These are phyloP conservation scores for Drosophila trichaetosa DNA, from an alignment of 2,888 invertebrate species.

Conservation along the genomic window DNA sequence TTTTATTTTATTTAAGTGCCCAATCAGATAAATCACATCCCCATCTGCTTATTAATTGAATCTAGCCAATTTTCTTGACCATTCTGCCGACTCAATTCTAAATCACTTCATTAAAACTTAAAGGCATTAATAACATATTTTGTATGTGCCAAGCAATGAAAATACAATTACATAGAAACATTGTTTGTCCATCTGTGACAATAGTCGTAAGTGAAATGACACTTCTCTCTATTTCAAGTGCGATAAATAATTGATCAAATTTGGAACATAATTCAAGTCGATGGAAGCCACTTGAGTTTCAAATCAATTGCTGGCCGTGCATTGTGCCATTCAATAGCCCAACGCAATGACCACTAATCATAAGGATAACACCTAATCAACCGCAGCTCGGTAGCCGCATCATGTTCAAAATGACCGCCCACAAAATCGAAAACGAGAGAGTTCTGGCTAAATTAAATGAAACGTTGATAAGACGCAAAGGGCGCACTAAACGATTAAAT, in stretches of 20 bases:
- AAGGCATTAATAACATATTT: background rate
- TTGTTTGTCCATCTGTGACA: constrained; percentile 29
- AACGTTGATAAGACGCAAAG: constrained; percentile 81
- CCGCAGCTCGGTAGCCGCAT: constrained; percentile 61
- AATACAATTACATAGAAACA: constrained; percentile 9
- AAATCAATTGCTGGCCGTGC: constrained; percentile 45
- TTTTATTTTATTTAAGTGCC: background rate
- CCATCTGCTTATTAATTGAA: background rate
- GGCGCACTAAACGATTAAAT: constrained; percentile 81
- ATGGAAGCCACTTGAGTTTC: constrained; percentile 37
- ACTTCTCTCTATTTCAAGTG: constrained; percentile 26
- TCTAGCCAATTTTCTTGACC: background rate
- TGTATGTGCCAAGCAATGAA: background rate
- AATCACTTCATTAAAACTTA: background rate
- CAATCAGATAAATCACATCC: background rate
- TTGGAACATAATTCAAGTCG: constrained; percentile 37
- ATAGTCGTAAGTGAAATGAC: constrained; percentile 13
- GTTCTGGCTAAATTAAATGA: constrained; percentile 76
- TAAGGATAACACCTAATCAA: constrained; percentile 81
- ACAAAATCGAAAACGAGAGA: constrained; percentile 57
- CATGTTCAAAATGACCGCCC: constrained; percentile 55
- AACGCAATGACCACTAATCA: constrained; percentile 74
- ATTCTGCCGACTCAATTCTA: background rate
- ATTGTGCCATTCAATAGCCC: constrained; percentile 36
- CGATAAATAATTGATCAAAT: constrained; percentile 50